These are phyloP conservation scores for Odontothrips loti DNA, from an alignment of 2,888 invertebrate species.

Conservation along the genomic window DNA sequence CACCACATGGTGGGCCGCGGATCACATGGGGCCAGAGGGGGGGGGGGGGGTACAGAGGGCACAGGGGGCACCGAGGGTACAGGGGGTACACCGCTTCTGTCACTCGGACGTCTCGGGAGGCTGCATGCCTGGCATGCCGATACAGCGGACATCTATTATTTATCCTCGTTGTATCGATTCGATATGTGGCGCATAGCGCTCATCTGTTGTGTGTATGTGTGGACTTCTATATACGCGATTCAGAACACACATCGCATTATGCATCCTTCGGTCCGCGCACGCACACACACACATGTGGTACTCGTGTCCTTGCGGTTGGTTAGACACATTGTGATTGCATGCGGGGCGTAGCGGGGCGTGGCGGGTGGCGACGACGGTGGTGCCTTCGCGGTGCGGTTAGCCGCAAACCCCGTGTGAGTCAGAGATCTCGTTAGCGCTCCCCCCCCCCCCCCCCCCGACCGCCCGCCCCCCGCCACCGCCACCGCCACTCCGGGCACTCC, in stretches of 20 bases:
- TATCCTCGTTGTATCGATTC: neutral
- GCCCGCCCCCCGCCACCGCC: constrained; percentile 3
- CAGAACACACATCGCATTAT: constrained; percentile 5
- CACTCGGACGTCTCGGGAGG: too few relatives aligned
- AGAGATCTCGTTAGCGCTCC: constrained; percentile 16
- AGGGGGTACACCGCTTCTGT: too few relatives aligned
- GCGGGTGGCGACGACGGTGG: neutral
- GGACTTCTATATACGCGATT: neutral
- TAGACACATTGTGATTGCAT: constrained; percentile 25
- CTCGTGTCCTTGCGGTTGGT: constrained; percentile 15
- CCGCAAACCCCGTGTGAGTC: constrained; percentile 25
- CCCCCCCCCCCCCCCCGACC: neutral
- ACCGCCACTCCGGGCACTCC: too few relatives aligned
- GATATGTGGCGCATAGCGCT: too few relatives aligned
- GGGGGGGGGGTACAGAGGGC: too few relatives aligned
- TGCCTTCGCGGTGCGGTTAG: neutral
- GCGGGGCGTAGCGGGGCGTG: neutral
- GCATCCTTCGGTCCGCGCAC: neutral
- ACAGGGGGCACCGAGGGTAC: too few relatives aligned
- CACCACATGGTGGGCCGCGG: too few relatives aligned
- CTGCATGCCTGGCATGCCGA: too few relatives aligned
- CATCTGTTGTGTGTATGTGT: neutral
- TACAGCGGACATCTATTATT: neutral
- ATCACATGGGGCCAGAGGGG: too few relatives aligned
- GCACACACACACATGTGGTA: neutral